These are phyloP conservation scores for Cephus rjabovi DNA, from an alignment of 2,888 invertebrate species.

Conservation along the genomic window DNA sequence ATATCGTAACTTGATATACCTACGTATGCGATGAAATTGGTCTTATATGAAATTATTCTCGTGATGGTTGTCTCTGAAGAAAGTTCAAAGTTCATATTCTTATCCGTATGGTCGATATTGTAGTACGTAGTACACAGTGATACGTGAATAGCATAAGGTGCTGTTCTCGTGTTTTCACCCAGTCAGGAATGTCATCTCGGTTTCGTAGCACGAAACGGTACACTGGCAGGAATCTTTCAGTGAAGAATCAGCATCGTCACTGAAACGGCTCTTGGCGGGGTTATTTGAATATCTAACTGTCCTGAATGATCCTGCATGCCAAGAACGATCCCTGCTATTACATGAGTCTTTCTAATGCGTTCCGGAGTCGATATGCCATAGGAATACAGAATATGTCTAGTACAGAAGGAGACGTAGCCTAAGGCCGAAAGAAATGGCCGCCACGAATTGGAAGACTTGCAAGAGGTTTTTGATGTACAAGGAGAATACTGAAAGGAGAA, in stretches of 20 bases:
- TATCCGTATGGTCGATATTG: background rate
- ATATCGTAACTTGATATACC: background rate
- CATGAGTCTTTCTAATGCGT: background rate
- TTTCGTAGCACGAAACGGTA: conserved; percentile 1
- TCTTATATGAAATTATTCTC: background rate
- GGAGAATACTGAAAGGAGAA: background rate
- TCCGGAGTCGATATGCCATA: background rate
- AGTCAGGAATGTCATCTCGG: conserved; percentile 13
- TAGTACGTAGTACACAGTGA: background rate
- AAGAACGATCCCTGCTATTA: background rate
- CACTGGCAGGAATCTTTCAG: background rate
- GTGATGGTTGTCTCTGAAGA: background rate
- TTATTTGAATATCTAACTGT: background rate
- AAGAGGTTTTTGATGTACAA: background rate
- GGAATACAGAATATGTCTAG: background rate
- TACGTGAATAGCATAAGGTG: background rate
- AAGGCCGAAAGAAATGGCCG: background rate
- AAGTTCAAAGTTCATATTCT: background rate
- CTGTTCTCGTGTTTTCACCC: conserved; percentile 8
- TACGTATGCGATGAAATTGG: background rate
- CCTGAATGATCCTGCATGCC: background rate
- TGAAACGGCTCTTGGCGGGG: background rate
- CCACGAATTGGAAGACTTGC: background rate
- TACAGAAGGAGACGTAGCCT: background rate
- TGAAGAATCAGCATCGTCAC: background rate